These are phyloP conservation scores for Hesperophylax magnus DNA, from an alignment of 1,140 invertebrate genomes.

Conservation along the genomic window DNA sequence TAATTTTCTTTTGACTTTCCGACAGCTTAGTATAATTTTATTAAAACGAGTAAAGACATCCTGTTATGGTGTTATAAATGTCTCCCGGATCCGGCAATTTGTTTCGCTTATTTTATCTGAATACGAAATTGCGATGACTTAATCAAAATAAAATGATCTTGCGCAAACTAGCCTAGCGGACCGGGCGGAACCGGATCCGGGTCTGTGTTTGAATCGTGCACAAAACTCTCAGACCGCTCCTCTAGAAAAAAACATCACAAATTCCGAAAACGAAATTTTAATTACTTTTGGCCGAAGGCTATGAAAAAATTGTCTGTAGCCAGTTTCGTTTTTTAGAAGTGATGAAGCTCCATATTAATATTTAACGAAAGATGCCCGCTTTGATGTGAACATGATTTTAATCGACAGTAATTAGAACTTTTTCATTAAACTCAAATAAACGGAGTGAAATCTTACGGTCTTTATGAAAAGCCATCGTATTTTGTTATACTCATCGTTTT, in stretches of 20 bases:
- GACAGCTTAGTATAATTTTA: no score
- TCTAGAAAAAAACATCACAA: constrained; percentile 45
- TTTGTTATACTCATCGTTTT: no score
- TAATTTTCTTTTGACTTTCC: no score
- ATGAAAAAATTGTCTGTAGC: constrained; percentile 53
- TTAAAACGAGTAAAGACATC: no score
- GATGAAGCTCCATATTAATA: constrained; percentile 21
- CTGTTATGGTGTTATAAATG: no score
- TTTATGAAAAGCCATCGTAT: no score
- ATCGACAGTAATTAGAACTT: constrained; percentile 35
- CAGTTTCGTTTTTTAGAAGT: constrained; percentile 25
- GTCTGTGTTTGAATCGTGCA: constrained; percentile 2
- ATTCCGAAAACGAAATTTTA: constrained; percentile 55
- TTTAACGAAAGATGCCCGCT: constrained; percentile 38
- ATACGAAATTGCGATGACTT: not conserved
- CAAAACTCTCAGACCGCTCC: constrained; percentile 21
- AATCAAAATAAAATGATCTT: constrained; percentile 43
- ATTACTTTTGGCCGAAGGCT: constrained; percentile 53
- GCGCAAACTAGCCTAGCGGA: constrained; percentile 8
- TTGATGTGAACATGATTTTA: constrained; percentile 39
- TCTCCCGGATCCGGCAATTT: no score
- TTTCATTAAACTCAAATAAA: constrained; percentile 25
- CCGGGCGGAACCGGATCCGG: no score
- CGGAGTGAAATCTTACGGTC: not conserved
- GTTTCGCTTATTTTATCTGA: no score